Conservation (phyloP, 2,888 invertebrate species). For the Leptura quadrifasciata region DNA sequence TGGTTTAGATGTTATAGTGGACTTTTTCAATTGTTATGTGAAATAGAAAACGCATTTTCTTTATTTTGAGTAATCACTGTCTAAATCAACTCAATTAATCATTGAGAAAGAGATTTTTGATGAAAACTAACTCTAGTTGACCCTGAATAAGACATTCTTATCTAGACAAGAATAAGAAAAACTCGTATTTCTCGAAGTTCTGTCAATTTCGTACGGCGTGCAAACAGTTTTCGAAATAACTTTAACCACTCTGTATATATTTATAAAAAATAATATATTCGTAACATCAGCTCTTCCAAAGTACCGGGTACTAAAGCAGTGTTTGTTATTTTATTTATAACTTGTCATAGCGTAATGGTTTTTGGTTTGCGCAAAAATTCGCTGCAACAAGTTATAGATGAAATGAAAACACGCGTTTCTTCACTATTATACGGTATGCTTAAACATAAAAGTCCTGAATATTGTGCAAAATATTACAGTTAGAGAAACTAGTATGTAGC, state of each 20-base stretch:
- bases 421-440: slow-evolving; percentile 17
- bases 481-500: slow-evolving; percentile 14
- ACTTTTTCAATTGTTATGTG: no score
- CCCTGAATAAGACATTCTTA: neutral
- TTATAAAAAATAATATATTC: slow-evolving; percentile 11
- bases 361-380: neutral
- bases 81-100: no score
- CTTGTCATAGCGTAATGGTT: neutral
- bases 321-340: slow-evolving; percentile 13
- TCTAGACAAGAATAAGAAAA: neutral
- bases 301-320: slow-evolving; percentile 14
- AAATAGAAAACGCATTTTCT: no score
- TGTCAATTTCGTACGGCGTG: neutral
- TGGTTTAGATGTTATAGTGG: no score
- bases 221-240: neutral
- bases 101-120: no score
- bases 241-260: neutral
- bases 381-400: neutral
- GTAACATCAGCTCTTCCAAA: slow-evolving; percentile 22
- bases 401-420: slow-evolving; percentile 15
- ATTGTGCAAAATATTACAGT: slow-evolving; percentile 34
- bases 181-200: neutral
- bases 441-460: slow-evolving; percentile 31
- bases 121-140: neutral
- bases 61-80: no score